phyloP scores from a whole-genome alignment of 2,113 vertebrate genomes.

The Hemiprocne comata region DNA sequence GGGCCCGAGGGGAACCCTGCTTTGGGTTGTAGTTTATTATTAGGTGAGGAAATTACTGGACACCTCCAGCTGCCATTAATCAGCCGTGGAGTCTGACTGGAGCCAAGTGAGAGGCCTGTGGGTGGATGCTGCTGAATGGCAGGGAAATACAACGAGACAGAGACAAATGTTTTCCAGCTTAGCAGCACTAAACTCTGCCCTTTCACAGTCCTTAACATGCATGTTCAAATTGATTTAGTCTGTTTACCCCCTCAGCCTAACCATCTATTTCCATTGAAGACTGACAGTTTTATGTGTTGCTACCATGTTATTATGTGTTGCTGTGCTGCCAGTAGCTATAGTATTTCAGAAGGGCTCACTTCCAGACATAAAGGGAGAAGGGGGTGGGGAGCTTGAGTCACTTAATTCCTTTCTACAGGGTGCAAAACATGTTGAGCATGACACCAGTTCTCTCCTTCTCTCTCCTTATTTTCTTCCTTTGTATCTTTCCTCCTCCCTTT shows the following conservation, averaged over 20 bases:
- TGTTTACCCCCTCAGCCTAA: slow-evolving; percentile 79
- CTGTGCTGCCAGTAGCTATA: slow-evolving; percentile 82
- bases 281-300: slow-evolving; percentile 89
- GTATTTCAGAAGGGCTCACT: slow-evolving; percentile 83
- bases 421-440: slow-evolving; percentile 74
- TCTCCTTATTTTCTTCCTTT: slow-evolving; percentile 54
- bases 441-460: slow-evolving; percentile 66
- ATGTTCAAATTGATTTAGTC: slow-evolving; percentile 88
- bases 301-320: slow-evolving; percentile 87
- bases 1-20: slow-evolving; percentile 66
- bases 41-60: slow-evolving; percentile 87
- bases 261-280: slow-evolving; percentile 82
- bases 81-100: slow-evolving; percentile 87
- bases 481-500: not conserved
- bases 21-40: slow-evolving; percentile 82
- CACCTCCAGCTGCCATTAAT: slow-evolving; percentile 93
- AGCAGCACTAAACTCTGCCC: slow-evolving; percentile 75
- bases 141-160: slow-evolving; percentile 84
- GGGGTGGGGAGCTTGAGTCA: slow-evolving; percentile 18
- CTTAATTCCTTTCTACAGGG: slow-evolving; percentile 76
- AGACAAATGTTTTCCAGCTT: slow-evolving; percentile 85
- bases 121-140: slow-evolving; percentile 75
- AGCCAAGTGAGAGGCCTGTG: slow-evolving; percentile 84
- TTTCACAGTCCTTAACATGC: slow-evolving; percentile 80
- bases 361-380: slow-evolving; percentile 77